phyloP scores from a whole-genome alignment of 2,888 invertebrate species.

The Cataglyphis livida region DNA sequence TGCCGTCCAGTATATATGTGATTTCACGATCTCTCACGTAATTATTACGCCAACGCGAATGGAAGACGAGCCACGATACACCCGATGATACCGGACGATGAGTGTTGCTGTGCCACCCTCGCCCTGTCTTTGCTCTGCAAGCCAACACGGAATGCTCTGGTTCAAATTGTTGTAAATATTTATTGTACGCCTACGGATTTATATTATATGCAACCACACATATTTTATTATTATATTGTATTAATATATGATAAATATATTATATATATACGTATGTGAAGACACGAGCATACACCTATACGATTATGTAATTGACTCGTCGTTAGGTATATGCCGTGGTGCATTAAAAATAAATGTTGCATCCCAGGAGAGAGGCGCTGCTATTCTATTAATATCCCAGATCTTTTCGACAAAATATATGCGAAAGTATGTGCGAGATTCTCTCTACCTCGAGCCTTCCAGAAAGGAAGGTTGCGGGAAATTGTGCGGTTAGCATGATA shows the following conservation, averaged over 20 bases:
- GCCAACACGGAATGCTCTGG: constrained; percentile 72
- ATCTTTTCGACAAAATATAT: not conserved
- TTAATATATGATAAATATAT: constrained; percentile 24
- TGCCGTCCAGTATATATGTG: constrained; percentile 60
- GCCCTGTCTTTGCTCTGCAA: constrained; percentile 49
- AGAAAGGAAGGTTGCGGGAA: constrained; percentile 25
- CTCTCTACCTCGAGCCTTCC: not conserved
- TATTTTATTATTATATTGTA: constrained; percentile 55
- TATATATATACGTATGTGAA: constrained; percentile 1
- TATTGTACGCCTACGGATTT: constrained; percentile 71
- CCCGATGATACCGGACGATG: constrained; percentile 44
- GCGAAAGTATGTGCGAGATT: not conserved
- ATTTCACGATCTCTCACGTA: constrained; percentile 66
- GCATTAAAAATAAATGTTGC: constrained; percentile 77
- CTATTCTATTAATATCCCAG: not conserved
- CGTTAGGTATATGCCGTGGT: constrained; percentile 58
- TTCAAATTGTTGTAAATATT: constrained; percentile 80
- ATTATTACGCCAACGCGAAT: constrained; percentile 47
- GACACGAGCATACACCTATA: constrained; percentile 32
- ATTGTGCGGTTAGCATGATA: not conserved
- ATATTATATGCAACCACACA: constrained; percentile 53
- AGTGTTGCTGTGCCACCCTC: constrained; percentile 43
- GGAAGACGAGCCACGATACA: constrained; percentile 35
- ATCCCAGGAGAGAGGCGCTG: constrained; percentile 61
- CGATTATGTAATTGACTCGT: constrained; percentile 56